phyloP scores from a whole-genome alignment of 2,113 vertebrate genomes.

The Callipepla squamata region DNA sequence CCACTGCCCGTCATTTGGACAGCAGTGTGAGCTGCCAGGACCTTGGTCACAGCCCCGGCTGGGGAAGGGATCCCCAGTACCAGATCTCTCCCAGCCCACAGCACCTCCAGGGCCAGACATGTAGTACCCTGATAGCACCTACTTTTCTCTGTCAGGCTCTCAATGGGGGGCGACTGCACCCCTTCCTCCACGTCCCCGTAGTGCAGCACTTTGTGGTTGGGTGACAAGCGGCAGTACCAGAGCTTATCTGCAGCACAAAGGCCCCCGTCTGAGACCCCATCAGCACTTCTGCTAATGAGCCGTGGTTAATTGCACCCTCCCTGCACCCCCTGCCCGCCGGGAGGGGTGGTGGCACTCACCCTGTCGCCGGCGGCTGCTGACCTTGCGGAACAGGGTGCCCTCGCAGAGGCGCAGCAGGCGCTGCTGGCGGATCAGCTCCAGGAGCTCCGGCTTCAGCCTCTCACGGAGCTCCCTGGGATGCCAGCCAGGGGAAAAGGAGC shows the following conservation, averaged over 20 bases:
- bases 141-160: conserved; percentile 92
- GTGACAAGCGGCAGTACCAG: conserved; percentile 96
- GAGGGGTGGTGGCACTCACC: conserved; percentile 73
- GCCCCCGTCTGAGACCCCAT: not conserved
- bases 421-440: conserved; percentile 93
- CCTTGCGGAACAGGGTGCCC: conserved; percentile 94
- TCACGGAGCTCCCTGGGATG: conserved; percentile 88
- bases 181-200: conserved; percentile 92
- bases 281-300: not conserved
- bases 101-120: fast-evolving
- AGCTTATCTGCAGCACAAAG: conserved; percentile 85
- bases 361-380: conserved; percentile 93
- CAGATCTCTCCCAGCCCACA: not conserved
- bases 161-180: conserved; percentile 79
- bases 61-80: not conserved
- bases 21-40: not conserved
- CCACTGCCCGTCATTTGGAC: not conserved
- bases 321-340: not conserved
- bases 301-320: not conserved
- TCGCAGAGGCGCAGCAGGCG: conserved; percentile 92
- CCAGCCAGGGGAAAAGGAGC: not conserved
- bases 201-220: conserved; percentile 97
- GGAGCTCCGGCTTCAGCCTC: conserved; percentile 91
- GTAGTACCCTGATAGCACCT: conserved; percentile 27
- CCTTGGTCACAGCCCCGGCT: too few relatives aligned